Evolutionary conservation across 2,888 invertebrate genomes (phyloP).

Genomic region (Choristoneura rosaceana): DNA sequence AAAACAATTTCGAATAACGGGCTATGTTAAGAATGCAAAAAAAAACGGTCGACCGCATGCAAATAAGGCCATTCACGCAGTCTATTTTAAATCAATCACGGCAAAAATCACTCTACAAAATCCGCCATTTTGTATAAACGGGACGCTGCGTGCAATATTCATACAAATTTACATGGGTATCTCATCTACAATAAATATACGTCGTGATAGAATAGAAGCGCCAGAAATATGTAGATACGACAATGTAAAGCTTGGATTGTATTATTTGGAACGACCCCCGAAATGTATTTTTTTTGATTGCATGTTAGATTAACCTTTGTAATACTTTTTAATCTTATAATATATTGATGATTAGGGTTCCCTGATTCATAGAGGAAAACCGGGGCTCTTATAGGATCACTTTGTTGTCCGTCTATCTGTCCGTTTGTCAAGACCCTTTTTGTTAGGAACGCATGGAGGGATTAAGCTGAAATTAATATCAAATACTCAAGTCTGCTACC

Average conservation of each 20-base stretch:
- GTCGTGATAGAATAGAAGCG: slow-evolving; percentile 1
- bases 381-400: no score
- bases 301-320: no score
- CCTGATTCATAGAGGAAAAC: no score
- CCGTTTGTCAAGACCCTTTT: no score
- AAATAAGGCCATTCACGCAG: slow-evolving; percentile 28
- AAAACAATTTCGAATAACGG: background rate
- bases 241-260: background rate
- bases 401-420: no score
- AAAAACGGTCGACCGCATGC: slow-evolving; percentile 14
- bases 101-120: slow-evolving; percentile 33
- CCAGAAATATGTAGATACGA: slow-evolving; percentile 16
- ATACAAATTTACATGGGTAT: slow-evolving; percentile 34
- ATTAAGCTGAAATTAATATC: no score
- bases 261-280: no score
- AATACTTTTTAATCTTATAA: no score
- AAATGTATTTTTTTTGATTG: no score
- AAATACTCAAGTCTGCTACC: no score
- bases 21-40: slow-evolving; percentile 14
- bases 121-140: slow-evolving; percentile 20
- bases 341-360: no score
- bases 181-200: slow-evolving; percentile 12
- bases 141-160: slow-evolving; percentile 16
- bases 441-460: no score
- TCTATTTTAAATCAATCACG: slow-evolving; percentile 25